These are phyloP conservation scores for Miltochrista miniata DNA, from an alignment of 2,888 invertebrate species.

Conservation along the genomic window DNA sequence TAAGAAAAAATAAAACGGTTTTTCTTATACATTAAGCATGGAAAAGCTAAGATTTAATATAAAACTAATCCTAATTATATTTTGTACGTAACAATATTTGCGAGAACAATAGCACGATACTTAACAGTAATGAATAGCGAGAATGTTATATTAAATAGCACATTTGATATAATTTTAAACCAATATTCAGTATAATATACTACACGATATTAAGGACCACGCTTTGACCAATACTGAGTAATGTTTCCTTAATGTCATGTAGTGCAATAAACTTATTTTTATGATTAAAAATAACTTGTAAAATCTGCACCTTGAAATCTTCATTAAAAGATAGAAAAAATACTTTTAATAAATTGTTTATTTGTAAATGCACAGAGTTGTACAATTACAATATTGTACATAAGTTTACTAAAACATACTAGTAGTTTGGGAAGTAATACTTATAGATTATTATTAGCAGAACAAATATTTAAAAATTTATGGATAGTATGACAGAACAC, in stretches of 20 bases:
- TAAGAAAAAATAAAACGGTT: neutral
- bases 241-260: neutral
- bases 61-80: slow-evolving; percentile 3
- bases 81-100: slow-evolving; percentile 35
- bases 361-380: no score
- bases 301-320: neutral
- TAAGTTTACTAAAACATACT: no score
- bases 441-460: no score
- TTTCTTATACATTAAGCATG: neutral
- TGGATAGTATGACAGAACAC: no score
- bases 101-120: slow-evolving; percentile 24
- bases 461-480: no score
- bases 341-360: no score
- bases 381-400: no score
- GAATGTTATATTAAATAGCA: slow-evolving; percentile 9
- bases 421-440: no score
- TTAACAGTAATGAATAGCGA: slow-evolving; percentile 15
- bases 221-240: no score
- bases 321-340: neutral
- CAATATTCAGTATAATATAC: neutral
- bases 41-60: neutral
- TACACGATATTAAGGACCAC: neutral
- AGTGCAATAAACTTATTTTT: no score
- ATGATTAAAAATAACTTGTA: neutral
- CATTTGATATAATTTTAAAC: slow-evolving; percentile 3